Evolutionary conservation across 1,140 invertebrate species (phyloP).

Genomic region (Philotrypesis tridentata): DNA sequence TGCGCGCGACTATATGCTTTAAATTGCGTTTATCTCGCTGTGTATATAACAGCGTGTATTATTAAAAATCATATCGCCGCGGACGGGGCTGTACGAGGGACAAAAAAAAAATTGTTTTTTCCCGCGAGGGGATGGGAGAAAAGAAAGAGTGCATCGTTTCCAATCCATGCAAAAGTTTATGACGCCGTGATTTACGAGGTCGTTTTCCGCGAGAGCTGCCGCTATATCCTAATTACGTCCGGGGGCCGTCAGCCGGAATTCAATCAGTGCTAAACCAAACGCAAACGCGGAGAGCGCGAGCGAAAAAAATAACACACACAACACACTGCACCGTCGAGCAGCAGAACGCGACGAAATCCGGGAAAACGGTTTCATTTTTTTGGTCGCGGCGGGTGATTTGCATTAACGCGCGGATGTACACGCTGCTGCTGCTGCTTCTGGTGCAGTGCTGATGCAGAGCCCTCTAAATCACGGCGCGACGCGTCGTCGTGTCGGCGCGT

Average conservation of each 20-base stretch:
- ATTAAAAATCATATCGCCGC: neutral
- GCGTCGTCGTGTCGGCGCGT: conserved; percentile 7
- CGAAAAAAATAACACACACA: neutral
- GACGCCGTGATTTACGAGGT: conserved; percentile 7
- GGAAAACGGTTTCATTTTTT: conserved; percentile 46
- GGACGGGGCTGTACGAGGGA: neutral
- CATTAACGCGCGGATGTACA: conserved; percentile 24
- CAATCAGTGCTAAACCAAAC: conserved; percentile 41
- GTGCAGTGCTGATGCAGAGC: too few species aligned
- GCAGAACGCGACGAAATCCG: neutral
- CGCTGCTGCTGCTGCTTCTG: neutral
- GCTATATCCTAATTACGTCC: conserved; percentile 37
- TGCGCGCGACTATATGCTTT: neutral
- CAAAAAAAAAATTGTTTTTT: neutral
- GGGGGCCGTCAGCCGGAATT: neutral
- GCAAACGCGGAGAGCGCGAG: neutral
- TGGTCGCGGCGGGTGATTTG: conserved; percentile 40
- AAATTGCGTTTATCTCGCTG: neutral
- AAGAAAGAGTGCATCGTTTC: neutral
- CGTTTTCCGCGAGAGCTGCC: neutral
- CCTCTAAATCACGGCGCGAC: conserved; percentile 42
- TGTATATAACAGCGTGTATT: too few species aligned
- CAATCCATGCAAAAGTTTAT: neutral
- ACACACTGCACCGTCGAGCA: too few species aligned
- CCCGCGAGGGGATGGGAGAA: neutral